Evolutionary conservation across 2,888 invertebrate genomes (phyloP).

Genomic region (Sminthurides aquaticus): DNA sequence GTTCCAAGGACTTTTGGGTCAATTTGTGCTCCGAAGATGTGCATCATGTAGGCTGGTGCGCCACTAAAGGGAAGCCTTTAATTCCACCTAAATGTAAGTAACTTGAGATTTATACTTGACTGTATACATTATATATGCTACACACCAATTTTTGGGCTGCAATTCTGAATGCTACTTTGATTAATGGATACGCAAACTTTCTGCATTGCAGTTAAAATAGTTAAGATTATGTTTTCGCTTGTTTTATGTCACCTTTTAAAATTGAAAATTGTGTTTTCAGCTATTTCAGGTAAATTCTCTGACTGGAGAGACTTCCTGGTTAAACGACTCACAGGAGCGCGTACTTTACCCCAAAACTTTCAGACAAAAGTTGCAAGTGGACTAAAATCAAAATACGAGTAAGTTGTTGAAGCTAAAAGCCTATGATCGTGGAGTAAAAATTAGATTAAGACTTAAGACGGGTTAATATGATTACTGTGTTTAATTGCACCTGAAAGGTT

Average conservation of each 20-base stretch:
- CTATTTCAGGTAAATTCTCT: conserved; percentile 82
- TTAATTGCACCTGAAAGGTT: no score
- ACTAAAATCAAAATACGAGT: conserved; percentile 67
- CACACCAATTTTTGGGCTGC: background rate
- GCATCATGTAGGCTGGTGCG: conserved; percentile 98
- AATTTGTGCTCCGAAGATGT: conserved; percentile 87
- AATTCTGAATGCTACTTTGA: no score
- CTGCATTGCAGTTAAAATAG: conserved; percentile 7
- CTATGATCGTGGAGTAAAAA: no score
- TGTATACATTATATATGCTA: no score
- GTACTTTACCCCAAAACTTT: conserved; percentile 88
- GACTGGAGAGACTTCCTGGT: conserved; percentile 96
- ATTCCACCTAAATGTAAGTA: conserved; percentile 77
- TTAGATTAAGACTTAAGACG: no score
- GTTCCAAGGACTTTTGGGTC: conserved; percentile 91
- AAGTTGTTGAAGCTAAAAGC: no score
- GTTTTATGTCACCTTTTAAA: no score
- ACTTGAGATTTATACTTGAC: background rate
- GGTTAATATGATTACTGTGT: no score
- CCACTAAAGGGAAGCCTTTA: conserved; percentile 84
- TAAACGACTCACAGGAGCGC: conserved; percentile 84
- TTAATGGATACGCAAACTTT: background rate
- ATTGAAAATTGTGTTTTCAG: no score
- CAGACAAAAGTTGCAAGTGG: conserved; percentile 78
- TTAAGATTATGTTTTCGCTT: background rate